A percentile compares a stretch with the other conserved stretches of the same genome.
Evolutionary conservation across 1,140 invertebrate species (phyloP).

Genomic region (Euborellia annulipes): DNA sequence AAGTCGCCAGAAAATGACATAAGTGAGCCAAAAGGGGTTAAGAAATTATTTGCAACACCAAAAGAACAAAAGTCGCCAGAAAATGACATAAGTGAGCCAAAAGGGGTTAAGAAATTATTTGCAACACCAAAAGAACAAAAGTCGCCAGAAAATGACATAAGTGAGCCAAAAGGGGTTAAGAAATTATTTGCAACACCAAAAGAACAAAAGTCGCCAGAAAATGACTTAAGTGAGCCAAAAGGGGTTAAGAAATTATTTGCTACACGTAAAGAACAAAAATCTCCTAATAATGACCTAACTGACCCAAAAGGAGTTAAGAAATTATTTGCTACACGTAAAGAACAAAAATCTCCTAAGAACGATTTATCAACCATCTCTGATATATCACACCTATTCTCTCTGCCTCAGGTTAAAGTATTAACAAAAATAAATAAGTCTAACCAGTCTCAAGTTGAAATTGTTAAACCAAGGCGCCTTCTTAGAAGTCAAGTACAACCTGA

Average conservation of each 20-base stretch:
- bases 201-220: conserved; percentile 18
- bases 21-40: conserved; percentile 27
- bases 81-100: conserved; percentile 20
- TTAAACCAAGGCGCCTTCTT: too few relatives aligned
- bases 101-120: conserved; percentile 25
- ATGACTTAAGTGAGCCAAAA: conserved; percentile 19
- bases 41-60: conserved; percentile 17
- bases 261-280: conserved; percentile 21
- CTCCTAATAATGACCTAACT: conserved; percentile 28
- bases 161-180: conserved; percentile 24
- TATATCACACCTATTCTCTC: too few relatives aligned
- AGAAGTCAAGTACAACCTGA: too few relatives aligned
- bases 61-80: conserved; percentile 20
- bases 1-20: conserved; percentile 25
- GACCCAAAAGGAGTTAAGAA: conserved; percentile 24
- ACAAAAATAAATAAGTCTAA: too few relatives aligned
- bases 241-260: conserved; percentile 26
- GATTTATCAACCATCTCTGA: too few relatives aligned
- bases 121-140: conserved; percentile 20
- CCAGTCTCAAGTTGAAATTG: too few relatives aligned
- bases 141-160: conserved; percentile 29
- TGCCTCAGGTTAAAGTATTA: too few relatives aligned
- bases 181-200: conserved; percentile 21
- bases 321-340: conserved; percentile 22
- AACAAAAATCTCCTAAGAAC: conserved; percentile 25